Conservation (phyloP, 2,888 invertebrate genomes). For the Aromia moschata region DNA sequence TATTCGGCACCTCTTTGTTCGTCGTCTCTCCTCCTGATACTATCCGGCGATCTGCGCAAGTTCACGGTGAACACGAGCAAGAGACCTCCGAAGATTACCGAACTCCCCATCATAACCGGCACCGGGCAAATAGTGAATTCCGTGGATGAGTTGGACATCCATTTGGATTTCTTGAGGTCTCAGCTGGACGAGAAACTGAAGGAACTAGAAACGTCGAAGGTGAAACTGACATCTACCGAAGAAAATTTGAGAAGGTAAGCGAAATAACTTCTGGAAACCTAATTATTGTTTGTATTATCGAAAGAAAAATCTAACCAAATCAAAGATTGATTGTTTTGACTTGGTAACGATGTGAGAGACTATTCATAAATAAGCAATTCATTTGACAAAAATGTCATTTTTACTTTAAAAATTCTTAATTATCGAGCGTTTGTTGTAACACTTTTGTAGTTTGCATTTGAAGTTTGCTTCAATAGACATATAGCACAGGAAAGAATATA, state of each 20-base stretch:
- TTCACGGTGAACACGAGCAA: constrained; percentile 41
- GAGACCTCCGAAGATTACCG: constrained; percentile 38
- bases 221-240: constrained; percentile 44
- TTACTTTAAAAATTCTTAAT: no score
- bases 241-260: constrained; percentile 54
- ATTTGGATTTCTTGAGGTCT: constrained; percentile 51
- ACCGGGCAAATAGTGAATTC: constrained; percentile 51
- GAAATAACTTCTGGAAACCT: no score
- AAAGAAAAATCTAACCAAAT: no score
- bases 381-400: no score
- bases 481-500: no score
- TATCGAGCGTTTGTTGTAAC: no score
- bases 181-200: constrained; percentile 53
- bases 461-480: no score
- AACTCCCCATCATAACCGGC: constrained; percentile 50
- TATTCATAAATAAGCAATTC: no score
- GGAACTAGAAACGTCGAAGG: constrained; percentile 50
- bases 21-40: constrained; percentile 51
- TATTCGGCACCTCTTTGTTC: constrained; percentile 50
- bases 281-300: no score
- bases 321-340: no score
- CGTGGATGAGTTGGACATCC: constrained; percentile 55
- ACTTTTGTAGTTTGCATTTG: no score
- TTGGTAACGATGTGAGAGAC: no score
- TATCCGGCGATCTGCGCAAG: constrained; percentile 48